phyloP scores from a whole-genome alignment of 2,888 invertebrate genomes.

The Stenodema calcarata region DNA sequence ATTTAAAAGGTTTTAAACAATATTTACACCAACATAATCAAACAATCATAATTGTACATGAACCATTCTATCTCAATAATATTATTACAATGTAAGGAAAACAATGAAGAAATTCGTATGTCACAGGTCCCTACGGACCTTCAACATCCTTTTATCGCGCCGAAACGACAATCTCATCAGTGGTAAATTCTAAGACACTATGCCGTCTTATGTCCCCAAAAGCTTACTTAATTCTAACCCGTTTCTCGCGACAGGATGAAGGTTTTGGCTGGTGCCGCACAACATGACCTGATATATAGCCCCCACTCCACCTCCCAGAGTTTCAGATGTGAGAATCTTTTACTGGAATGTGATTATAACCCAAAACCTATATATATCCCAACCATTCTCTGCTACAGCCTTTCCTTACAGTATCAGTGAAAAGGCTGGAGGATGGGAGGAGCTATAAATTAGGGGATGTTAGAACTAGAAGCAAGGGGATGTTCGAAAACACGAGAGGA shows the following conservation, averaged over 20 bases:
- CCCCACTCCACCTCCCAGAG: neutral
- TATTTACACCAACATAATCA: too few relatives aligned
- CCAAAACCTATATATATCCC: slow-evolving; percentile 3
- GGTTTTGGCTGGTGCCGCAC: neutral
- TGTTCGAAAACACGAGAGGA: neutral
- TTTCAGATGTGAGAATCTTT: neutral
- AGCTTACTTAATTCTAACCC: neutral
- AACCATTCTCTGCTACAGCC: neutral
- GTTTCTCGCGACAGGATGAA: neutral
- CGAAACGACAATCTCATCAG: neutral
- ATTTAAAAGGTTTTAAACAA: too few relatives aligned
- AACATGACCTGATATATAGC: neutral
- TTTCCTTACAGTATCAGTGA: neutral
- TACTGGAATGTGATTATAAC: slow-evolving; percentile 21
- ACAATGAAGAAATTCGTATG: too few relatives aligned
- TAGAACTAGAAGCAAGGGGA: neutral
- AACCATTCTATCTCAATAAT: too few relatives aligned
- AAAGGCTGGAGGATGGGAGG: neutral
- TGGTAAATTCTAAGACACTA: neutral
- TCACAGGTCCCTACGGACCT: too few relatives aligned
- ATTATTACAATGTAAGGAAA: too few relatives aligned
- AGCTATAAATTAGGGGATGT: slow-evolving; percentile 11
- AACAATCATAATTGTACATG: too few relatives aligned
- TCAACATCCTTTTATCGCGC: too few relatives aligned
- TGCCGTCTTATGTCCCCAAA: neutral